These are phyloP conservation scores for Tenebrio molitor DNA, from an alignment of 1,140 invertebrate genomes.

Conservation along the genomic window DNA sequence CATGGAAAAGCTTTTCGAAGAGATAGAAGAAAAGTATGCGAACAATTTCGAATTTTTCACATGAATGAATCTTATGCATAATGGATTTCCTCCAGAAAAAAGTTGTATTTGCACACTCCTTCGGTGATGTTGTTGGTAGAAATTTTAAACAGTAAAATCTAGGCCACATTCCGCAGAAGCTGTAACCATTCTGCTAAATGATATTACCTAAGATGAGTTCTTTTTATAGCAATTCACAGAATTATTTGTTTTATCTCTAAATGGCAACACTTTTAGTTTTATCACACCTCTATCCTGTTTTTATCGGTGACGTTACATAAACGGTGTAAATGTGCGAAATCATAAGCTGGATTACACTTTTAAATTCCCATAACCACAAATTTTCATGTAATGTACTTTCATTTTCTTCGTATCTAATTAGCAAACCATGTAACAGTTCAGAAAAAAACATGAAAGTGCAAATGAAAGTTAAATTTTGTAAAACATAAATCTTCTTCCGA, in stretches of 20 bases:
- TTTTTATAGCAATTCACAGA: no score
- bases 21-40: not conserved
- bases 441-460: constrained; percentile 30
- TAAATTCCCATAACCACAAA: constrained; percentile 27
- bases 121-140: not conserved
- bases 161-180: not conserved
- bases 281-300: not conserved
- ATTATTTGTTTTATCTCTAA: not conserved
- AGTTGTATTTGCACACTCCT: not conserved
- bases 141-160: not conserved
- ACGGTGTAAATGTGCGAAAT: not conserved
- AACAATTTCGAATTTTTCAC: not conserved
- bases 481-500: constrained; percentile 36
- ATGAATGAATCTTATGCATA: not conserved
- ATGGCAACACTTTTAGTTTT: not conserved
- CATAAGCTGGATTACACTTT: not conserved
- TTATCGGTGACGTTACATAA: constrained; percentile 7
- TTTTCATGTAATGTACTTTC: constrained; percentile 35
- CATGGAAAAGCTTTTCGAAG: not conserved
- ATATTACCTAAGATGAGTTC: not conserved
- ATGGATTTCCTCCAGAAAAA: not conserved
- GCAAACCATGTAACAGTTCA: constrained; percentile 22
- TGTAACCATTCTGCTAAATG: not conserved
- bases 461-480: constrained; percentile 36
- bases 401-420: constrained; percentile 29